These are phyloP conservation scores for Lordiphosa andalusiaca DNA, from an alignment of 2,888 invertebrate genomes.

Conservation along the genomic window DNA sequence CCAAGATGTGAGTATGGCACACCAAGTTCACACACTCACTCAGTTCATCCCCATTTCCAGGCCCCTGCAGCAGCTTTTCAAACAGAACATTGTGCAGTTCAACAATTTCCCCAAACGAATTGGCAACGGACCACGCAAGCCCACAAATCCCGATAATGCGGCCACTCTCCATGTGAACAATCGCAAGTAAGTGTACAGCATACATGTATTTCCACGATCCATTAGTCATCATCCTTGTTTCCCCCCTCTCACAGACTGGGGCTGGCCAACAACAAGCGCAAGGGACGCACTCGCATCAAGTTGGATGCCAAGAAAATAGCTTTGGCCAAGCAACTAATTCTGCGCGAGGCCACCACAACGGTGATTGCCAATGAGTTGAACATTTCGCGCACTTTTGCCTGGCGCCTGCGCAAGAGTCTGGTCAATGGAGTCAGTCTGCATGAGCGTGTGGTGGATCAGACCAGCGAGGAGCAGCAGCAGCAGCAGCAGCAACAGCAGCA, in stretches of 20 bases:
- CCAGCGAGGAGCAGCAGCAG: conserved; percentile 59
- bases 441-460: conserved; percentile 77
- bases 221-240: background rate
- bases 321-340: conserved; percentile 77
- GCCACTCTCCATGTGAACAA: conserved; percentile 74
- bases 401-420: conserved; percentile 79
- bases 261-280: conserved; percentile 76
- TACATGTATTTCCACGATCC: background rate
- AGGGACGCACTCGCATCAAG: conserved; percentile 79
- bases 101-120: conserved; percentile 78
- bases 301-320: conserved; percentile 79
- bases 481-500: conserved; percentile 33
- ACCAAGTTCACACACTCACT: background rate
- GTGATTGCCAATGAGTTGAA: conserved; percentile 79
- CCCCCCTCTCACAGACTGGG: conserved; percentile 32
- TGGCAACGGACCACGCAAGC: conserved; percentile 42
- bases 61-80: conserved; percentile 79
- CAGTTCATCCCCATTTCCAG: conserved; percentile 34
- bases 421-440: conserved; percentile 79
- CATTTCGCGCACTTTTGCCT: conserved; percentile 79
- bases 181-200: conserved; percentile 66
- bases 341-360: conserved; percentile 79
- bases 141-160: conserved; percentile 55
- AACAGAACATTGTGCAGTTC: conserved; percentile 79
- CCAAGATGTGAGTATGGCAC: conserved; percentile 72